Evolutionary conservation across 1,140 invertebrate genomes (phyloP).

Genomic region (Thrips palmi): DNA sequence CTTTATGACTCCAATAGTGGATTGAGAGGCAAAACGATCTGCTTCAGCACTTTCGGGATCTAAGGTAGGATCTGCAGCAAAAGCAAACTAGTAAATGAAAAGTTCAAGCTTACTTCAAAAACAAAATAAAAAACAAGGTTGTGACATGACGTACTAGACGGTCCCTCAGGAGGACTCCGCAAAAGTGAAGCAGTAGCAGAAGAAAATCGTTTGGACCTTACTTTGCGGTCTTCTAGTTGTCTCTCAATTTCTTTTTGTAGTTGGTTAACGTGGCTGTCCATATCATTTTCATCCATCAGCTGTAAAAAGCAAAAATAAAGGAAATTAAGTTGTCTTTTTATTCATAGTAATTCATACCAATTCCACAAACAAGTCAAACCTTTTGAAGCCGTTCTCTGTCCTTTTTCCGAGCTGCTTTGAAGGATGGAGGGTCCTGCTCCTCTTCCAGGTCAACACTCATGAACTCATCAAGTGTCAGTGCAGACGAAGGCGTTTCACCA

Average conservation of each 20-base stretch:
- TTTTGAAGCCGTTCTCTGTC: slow-evolving; percentile 62
- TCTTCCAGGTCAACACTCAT: slow-evolving; percentile 92
- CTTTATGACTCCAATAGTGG: slow-evolving; percentile 32
- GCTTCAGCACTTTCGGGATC: slow-evolving; percentile 26
- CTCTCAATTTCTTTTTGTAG: slow-evolving; percentile 55
- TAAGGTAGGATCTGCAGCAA: too few relatives aligned
- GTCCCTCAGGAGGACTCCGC: too few relatives aligned
- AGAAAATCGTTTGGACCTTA: too few relatives aligned
- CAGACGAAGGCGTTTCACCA: slow-evolving; percentile 74
- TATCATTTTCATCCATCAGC: slow-evolving; percentile 40
- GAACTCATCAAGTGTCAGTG: slow-evolving; percentile 88
- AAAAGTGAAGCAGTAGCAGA: too few relatives aligned
- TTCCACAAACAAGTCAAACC: too few relatives aligned
- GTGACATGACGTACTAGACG: too few relatives aligned
- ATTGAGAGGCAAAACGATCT: slow-evolving; percentile 34
- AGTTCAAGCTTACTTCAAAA: too few relatives aligned
- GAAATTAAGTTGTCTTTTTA: neutral
- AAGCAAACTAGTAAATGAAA: too few relatives aligned
- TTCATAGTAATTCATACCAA: neutral
- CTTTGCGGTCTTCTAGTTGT: slow-evolving; percentile 38
- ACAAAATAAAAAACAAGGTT: too few relatives aligned
- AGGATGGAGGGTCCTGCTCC: slow-evolving; percentile 90
- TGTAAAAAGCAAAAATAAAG: slow-evolving; percentile 19
- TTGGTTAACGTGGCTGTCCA: slow-evolving; percentile 41
- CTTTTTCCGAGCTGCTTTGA: slow-evolving; percentile 72